Evolutionary conservation across 2,113 vertebrate species (phyloP).

Genomic region (Natator depressus): DNA sequence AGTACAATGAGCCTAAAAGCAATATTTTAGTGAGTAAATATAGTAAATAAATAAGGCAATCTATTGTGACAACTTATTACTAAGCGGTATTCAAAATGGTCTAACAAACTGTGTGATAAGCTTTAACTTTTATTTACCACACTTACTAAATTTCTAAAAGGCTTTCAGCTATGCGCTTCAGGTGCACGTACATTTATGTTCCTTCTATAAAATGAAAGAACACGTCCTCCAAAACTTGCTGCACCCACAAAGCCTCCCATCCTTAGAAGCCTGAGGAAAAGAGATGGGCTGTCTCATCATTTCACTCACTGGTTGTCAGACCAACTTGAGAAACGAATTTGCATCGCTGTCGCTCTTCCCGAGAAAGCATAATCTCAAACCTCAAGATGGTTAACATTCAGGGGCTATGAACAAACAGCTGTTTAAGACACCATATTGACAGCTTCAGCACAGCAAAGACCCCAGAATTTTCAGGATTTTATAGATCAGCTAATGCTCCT

Average conservation of each 20-base stretch:
- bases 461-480: not conserved
- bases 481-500: not conserved
- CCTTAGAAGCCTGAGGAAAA: not conserved
- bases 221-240: not conserved
- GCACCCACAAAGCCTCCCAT: not conserved
- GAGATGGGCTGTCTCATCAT: not conserved
- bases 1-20: not conserved
- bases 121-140: not conserved
- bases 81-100: not conserved
- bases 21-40: not conserved
- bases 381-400: not conserved
- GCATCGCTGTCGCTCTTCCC: not conserved
- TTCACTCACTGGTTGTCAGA: not conserved
- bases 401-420: not conserved
- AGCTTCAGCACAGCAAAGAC: not conserved
- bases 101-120: not conserved
- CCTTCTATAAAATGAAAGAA: not conserved
- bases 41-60: not conserved
- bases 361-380: not conserved
- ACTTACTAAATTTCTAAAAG: not conserved
- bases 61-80: not conserved
- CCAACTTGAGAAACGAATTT: not conserved
- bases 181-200: not conserved
- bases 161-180: not conserved
- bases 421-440: not conserved